Conservation (phyloP, 2,888 invertebrate species). For the Eupelmus urozonus region DNA sequence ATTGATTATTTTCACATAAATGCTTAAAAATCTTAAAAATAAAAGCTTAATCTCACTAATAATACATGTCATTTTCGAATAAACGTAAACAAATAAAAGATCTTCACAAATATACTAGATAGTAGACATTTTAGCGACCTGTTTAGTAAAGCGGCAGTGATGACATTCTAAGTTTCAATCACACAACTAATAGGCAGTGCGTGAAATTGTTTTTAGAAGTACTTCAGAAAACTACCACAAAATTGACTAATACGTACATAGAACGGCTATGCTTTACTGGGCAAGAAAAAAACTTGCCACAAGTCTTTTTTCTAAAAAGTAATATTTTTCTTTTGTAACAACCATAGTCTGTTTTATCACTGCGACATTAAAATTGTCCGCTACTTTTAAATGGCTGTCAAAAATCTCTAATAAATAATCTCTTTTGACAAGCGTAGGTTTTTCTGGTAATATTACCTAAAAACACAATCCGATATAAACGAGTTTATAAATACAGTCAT, state of each 20-base stretch:
- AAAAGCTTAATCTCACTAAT: slow-evolving; percentile 48
- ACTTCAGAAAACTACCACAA: slow-evolving; percentile 54
- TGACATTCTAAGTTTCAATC: slow-evolving; percentile 44
- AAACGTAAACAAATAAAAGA: slow-evolving; percentile 48
- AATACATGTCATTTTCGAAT: slow-evolving; percentile 47
- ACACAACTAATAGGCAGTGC: slow-evolving; percentile 48
- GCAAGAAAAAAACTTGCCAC: slow-evolving; percentile 50
- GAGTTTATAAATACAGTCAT: slow-evolving; percentile 56
- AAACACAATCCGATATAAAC: slow-evolving; percentile 54
- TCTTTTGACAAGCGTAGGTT: slow-evolving; percentile 51
- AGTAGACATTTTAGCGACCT: slow-evolving; percentile 50
- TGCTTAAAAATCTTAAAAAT: slow-evolving; percentile 43
- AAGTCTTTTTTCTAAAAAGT: slow-evolving; percentile 55
- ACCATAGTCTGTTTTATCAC: slow-evolving; percentile 53
- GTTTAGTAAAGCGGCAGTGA: slow-evolving; percentile 58
- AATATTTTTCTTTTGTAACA: slow-evolving; percentile 51
- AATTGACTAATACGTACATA: slow-evolving; percentile 59
- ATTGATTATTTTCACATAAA: slow-evolving; percentile 47
- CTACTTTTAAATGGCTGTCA: slow-evolving; percentile 51
- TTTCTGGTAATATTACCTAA: slow-evolving; percentile 48
- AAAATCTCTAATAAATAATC: slow-evolving; percentile 57
- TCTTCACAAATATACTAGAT: slow-evolving; percentile 45
- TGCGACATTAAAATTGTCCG: slow-evolving; percentile 54
- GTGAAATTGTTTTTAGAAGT: slow-evolving; percentile 43
- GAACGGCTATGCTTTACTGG: slow-evolving; percentile 54